Conservation (phyloP, 2,797 vertebrate species). For the Anguilla obscura region DNA sequence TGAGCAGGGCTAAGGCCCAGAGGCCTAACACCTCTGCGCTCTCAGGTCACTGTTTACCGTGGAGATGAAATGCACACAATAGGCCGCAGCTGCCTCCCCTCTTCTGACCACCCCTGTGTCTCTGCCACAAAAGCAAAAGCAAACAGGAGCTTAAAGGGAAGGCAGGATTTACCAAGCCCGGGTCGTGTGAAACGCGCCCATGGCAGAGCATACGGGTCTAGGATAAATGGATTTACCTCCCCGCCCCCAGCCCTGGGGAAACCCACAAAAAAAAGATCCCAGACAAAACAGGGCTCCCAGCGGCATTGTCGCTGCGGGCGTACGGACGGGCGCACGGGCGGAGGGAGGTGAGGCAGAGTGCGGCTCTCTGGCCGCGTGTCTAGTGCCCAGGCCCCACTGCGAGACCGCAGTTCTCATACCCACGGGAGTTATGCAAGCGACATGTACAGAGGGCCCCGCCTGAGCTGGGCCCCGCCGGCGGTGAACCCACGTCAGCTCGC, state of each 20-base stretch:
- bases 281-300: neutral
- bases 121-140: constrained; percentile 28
- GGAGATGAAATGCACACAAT: neutral
- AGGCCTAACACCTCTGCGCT: neutral
- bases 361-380: neutral
- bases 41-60: neutral
- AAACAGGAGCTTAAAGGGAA: constrained; percentile 21
- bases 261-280: neutral
- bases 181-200: neutral
- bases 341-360: neutral
- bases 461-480: neutral
- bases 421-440: neutral
- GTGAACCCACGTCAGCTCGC: neutral
- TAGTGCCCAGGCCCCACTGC: neutral
- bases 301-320: neutral
- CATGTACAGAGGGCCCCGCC: neutral
- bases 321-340: neutral
- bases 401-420: neutral
- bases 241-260: neutral
- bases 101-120: neutral
- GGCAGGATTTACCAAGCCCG: neutral
- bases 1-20: neutral
- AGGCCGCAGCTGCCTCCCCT: constrained; percentile 12
- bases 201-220: neutral
- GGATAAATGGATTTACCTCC: neutral